Evolutionary conservation across 2,797 vertebrate species (phyloP), one percentile per base, ranked within the genome.

Genomic region (Phataginus tricuspis): DNA sequence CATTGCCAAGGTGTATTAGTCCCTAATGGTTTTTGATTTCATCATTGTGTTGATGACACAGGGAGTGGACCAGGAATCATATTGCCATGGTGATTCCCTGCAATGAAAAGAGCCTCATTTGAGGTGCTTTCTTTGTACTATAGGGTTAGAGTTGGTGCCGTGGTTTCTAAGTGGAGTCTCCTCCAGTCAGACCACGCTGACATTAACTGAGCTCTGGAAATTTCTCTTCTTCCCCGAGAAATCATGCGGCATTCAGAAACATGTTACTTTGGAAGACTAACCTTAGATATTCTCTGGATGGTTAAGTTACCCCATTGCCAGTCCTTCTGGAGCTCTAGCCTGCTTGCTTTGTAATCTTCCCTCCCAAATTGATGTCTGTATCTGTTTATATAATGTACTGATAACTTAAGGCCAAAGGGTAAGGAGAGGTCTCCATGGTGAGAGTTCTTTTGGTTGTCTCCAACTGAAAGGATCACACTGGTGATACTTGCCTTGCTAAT

Each of bases 381-480:
- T 90, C 59, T 95, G 49, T 96, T 94, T 92, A 90, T 94, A 45
- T 82, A 68, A 86, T 90, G 27, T 75, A 45, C 64, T 92, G 85
- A 91, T 97, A 87, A 96, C 95, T 84, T 94, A 51, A 95, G 64
- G 57, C 23, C 94, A 78, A 91, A 37, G 12, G 53, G n/a, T 79
- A 82, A 69, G 45, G 49, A 91, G 64, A 94, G 78, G 72, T 93
- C 88, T 89, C 72, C 64, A 95, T 92, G 71, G 78, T 95, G 49
- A 97, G 86, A 91, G 68, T 87, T 90, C 59, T 88, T 97, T 95
- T 63, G 12, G 34, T 95, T 96, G 69, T 95, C 75, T 97, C 94
- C 90, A 94, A 45, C 42, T 45, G 42, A 45, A 45, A 45, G 42
- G 42, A 45, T 45, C 42, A 45, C 42, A 45, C 10, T 92, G 74